Base-by-base conservation (phyloP, 2,113 vertebrate genomes). In the Ophiodon elongatus region DNA sequence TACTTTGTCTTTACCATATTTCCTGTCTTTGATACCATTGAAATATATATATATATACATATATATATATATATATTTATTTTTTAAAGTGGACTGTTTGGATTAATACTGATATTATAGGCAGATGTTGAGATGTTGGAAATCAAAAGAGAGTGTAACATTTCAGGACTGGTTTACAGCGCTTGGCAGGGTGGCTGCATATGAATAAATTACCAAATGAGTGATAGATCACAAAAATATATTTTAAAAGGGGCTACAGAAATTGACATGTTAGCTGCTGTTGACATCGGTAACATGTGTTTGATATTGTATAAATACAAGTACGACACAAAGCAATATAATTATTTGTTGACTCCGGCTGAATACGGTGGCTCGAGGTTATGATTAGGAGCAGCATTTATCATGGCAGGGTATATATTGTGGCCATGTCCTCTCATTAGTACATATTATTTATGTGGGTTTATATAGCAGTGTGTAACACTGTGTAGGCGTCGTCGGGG, bases 361-460 rank as follows among this genome's bases (percentile, higher is more conserved):
- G 65, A 67, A 47, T 29, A 29, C 23, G 2, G 25, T 45, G 25
- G 41, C 39, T 19, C 7, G n/a, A 4, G 64, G 23, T 66, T 66
- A 41, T 66, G 65, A 67, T 45, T 67, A 67, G 5, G 41, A 67
- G 25, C 14, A 27, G 41, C 27, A 29, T 68, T 68, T 47, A 68
- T 47, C 41, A 19, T 27, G 64, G 37, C 37, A 43, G 64, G 37
- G 64, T 25, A 17, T 25, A 27, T 17, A 43, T 27, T 41, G 37
- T 66, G 64, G 6, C 6, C 13, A 25, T 4, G 23, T 25, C 37
- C 37, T 39, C 35, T 66, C 64, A 43, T 66, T 14, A 66, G 37
- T 41, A 7, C 64, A 27, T 27, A 66, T 67, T 50, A 10, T 33
- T 31, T 4, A n/a, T 35, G 31, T 5, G 27, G 19, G 68, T 54